Conservation (phyloP, 1,140 invertebrate genomes). For the Parapsyche elsis region DNA sequence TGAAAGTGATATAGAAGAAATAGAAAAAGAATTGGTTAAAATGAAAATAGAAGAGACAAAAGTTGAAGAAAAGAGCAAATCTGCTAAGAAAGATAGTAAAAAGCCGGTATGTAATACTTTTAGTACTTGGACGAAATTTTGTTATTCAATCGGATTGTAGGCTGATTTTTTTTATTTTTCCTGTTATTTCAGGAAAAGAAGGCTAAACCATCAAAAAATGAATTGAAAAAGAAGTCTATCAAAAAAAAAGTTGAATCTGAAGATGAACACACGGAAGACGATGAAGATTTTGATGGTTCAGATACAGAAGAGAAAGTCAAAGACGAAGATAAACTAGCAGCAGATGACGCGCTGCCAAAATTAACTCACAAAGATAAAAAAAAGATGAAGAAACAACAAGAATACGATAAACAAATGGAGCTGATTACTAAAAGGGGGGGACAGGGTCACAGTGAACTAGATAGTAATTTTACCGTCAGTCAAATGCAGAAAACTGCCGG, state of each 20-base stretch:
- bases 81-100: constrained; percentile 48
- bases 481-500: constrained; percentile 88
- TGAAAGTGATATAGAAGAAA: constrained; percentile 51
- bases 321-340: constrained; percentile 38
- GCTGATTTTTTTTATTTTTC: not conserved
- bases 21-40: constrained; percentile 50
- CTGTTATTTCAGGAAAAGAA: constrained; percentile 48
- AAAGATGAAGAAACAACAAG: constrained; percentile 91
- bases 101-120: constrained; percentile 39
- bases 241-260: constrained; percentile 50
- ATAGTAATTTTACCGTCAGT: constrained; percentile 96
- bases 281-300: constrained; percentile 56
- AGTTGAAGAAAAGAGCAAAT: constrained; percentile 45
- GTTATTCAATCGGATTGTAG: no score
- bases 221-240: constrained; percentile 51
- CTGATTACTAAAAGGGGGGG: constrained; percentile 88
- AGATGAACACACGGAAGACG: constrained; percentile 50
- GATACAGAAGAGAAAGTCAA: constrained; percentile 47
- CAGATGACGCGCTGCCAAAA: constrained; percentile 79
- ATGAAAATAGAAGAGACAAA: constrained; percentile 54
- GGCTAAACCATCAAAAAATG: constrained; percentile 51
- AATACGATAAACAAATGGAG: constrained; percentile 93
- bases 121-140: not conserved
- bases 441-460: constrained; percentile 87
- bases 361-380: constrained; percentile 95